Evolutionary conservation across 30 jellyfish, hydroid and myxozoan species (phyloP), one percentile per base, ranked within the genome.

Genomic region (Aurelia sp.): DNA sequence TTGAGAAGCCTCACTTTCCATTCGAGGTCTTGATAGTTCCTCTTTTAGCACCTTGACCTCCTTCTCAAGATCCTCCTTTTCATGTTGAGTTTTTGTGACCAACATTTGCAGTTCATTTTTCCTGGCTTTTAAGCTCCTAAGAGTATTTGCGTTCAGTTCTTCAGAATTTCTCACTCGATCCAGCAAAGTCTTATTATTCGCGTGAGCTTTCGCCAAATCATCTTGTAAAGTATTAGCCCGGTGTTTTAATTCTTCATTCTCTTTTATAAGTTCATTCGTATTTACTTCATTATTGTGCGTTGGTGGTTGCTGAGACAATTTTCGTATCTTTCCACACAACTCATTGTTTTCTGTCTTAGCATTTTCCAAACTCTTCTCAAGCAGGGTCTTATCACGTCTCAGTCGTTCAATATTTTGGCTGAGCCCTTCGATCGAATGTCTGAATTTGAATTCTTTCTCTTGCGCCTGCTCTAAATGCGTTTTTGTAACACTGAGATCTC

Each of bases 61-160:
- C 31, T 80, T 79, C 11, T 71, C 91, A 67, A 79, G 81, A 22
- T 74, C 86, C 85, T 88, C 96, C 59, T 83, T 74, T 40, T 86
- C 95, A 51, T 86, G 96, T 65, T 85, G 84, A 16, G 83, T 53
- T 4, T 70, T 73, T 3, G 79, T 84, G 7, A 79, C 75, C 71
- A 59, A 81, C 52, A 86, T 66, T 70, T 91, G 98, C 50, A 86
- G 81, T 62, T 85, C 96, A 72, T 74, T 91, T 57, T 91, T 92
- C 75, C 96, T 71, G 27, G 97, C 96, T 78, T 93, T 93, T 70
- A 93, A 73, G 66, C 96, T 88, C 68, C 97, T 79, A 64, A 88
- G 73, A 13, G 75, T 70, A 23, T 64, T 87, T 27, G 96, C 94
- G 51, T 81, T 72, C 11, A 67, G 44, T 31, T 93, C 98, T 21